Conservation (phyloP, 2,888 invertebrate species). For the Malacosoma neustria region DNA sequence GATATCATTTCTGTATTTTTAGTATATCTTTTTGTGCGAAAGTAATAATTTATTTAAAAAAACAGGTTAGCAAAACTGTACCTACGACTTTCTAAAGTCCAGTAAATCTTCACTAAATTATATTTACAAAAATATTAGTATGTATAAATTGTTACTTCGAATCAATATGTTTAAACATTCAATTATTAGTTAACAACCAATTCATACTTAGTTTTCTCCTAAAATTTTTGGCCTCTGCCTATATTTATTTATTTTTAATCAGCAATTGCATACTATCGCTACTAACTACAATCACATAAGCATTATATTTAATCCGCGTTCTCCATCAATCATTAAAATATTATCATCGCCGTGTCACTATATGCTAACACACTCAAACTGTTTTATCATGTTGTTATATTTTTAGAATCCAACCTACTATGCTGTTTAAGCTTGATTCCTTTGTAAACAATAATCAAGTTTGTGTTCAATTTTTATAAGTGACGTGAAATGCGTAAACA, state of each 20-base stretch:
- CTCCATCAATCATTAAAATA: constrained; percentile 38
- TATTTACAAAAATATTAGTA: neutral
- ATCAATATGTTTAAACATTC: neutral
- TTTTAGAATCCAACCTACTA: constrained; percentile 58
- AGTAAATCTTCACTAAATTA: neutral
- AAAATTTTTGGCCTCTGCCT: neutral
- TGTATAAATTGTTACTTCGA: neutral
- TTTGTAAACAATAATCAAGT: constrained; percentile 50
- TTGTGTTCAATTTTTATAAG: constrained; percentile 22
- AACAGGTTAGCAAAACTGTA: neutral
- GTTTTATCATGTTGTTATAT: constrained; percentile 67
- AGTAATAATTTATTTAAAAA: neutral
- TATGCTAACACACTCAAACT: constrained; percentile 58
- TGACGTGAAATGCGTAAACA: constrained; percentile 18
- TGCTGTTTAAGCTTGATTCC: constrained; percentile 53
- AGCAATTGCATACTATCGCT: constrained; percentile 14
- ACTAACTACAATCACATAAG: constrained; percentile 25
- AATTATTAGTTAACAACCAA: neutral
- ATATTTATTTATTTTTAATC: neutral
- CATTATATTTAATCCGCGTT: constrained; percentile 56
- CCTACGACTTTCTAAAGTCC: neutral
- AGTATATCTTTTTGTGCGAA: neutral
- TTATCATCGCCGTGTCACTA: constrained; percentile 57
- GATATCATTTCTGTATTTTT: neutral
- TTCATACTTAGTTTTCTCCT: neutral